Conservation (phyloP, 2,888 invertebrate species). For the Metellina segmentata region DNA sequence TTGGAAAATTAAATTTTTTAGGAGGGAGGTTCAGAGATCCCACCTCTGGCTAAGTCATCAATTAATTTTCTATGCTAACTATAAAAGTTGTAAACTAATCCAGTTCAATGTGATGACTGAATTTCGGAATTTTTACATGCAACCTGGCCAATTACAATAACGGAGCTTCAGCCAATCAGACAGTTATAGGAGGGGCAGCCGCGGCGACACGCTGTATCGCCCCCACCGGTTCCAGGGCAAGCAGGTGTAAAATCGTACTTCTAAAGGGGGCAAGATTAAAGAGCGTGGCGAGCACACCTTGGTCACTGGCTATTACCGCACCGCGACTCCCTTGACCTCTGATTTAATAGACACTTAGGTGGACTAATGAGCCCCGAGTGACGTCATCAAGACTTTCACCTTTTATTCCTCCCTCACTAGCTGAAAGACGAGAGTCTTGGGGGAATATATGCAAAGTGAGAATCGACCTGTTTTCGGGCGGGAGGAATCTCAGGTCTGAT, state of each 20-base stretch:
- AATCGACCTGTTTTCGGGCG: not conserved
- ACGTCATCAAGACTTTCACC: conserved; percentile 58
- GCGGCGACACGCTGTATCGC: too few species aligned
- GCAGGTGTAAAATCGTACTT: conserved; percentile 46
- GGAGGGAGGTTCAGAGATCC: too few species aligned
- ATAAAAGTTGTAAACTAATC: too few species aligned
- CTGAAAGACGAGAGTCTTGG: conserved; percentile 3
- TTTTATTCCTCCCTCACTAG: not conserved
- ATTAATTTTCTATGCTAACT: too few species aligned
- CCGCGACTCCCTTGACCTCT: conserved; percentile 56
- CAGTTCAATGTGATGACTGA: too few species aligned
- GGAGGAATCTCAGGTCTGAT: too few species aligned
- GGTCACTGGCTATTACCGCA: conserved; percentile 59
- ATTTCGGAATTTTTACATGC: too few species aligned
- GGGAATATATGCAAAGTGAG: conserved; percentile 28
- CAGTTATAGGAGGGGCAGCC: too few species aligned
- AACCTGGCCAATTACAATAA: too few species aligned
- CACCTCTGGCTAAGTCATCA: too few species aligned
- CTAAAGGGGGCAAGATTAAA: conserved; percentile 28
- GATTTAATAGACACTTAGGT: conserved; percentile 68
- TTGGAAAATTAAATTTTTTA: too few species aligned
- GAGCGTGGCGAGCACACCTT: conserved; percentile 46
- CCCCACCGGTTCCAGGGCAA: not conserved
- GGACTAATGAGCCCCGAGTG: conserved; percentile 69
- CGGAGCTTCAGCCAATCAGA: too few species aligned